Base-by-base conservation (phyloP, 2,888 invertebrate genomes). In the Euphydryas editha region DNA sequence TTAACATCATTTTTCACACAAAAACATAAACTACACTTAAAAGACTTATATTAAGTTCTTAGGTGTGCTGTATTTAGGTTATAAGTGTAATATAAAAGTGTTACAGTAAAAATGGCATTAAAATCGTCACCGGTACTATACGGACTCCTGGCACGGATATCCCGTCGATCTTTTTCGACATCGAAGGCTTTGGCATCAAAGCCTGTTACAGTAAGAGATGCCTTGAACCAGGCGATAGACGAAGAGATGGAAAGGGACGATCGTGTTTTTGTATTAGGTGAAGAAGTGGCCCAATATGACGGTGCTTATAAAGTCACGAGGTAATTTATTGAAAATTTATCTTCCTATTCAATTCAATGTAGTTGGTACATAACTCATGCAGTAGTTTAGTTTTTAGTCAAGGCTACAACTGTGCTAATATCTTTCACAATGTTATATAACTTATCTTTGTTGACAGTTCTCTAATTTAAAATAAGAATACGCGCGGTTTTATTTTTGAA, bases 251-350 rank as follows among this genome's bases (percentile, higher is more conserved):
- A 96, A 78, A 94, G 96, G 69, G 99, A 99, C 85, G 98, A 99
- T 39, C 94, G 94, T 68, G 98, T 98, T 0, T 98, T 98, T 84
- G 82, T 99, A 49, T 79, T 99, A 71, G 99, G 99, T 47, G 99
- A 99, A 87, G 99, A 99, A 93, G 99, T 99, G 0, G 99, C 99
- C n/a, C 96, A 97, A 88, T 99, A 99, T 82, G 99, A 99, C 84
- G 99, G 99, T 71, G 99, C 99, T 58, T 99, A 99, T 84, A 97
- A 99, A 96, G 97, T 99, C 36, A 96, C 96, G 68, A 93, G 94
- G 88, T 92, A 76, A 72, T 69, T 57, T 56, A 55, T 47, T 61
- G 59, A 47, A 39, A 17, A 64, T 13, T 47, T 24, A 15, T 13
- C 15, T n/a, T 24, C 2, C 24, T 51, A n/a, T 24, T 51, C 24